Evolutionary conservation across 2,888 invertebrate species (phyloP).

Genomic region (Entomobrya proxima): DNA sequence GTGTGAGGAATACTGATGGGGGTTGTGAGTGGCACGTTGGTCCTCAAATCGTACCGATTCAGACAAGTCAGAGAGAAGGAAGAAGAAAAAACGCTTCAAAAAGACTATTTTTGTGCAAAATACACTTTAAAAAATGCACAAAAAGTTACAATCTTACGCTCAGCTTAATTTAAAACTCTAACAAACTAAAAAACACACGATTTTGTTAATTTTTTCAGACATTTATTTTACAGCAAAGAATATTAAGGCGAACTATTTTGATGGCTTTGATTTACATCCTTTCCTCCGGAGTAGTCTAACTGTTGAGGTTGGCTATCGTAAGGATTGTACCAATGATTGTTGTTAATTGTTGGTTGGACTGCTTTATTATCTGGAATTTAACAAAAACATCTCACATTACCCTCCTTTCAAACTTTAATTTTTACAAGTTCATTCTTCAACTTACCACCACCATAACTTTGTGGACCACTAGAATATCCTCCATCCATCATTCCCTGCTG

Average conservation of each 20-base stretch:
- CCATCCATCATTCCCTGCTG: neutral
- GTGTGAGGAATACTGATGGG: no score
- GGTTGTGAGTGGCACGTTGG: constrained; percentile 43
- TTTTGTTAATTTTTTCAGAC: no score
- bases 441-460: neutral
- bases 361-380: constrained; percentile 20
- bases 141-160: no score
- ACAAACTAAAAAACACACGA: no score
- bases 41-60: constrained; percentile 75
- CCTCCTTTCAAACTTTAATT: no score
- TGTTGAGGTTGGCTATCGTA: constrained; percentile 28
- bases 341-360: neutral
- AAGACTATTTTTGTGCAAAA: no score
- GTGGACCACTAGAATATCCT: neutral
- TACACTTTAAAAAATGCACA: no score
- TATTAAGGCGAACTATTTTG: neutral
- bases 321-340: constrained; percentile 52
- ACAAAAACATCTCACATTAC: neutral
- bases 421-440: neutral
- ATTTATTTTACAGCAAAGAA: neutral
- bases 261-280: neutral
- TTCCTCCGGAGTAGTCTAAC: neutral
- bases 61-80: no score
- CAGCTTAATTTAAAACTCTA: no score
- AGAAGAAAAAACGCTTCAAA: constrained; percentile 38